Evolutionary conservation across 2,888 invertebrate species (phyloP), one percentile per base, ranked within the genome.

Genomic region (Eupeodes luniger): DNA sequence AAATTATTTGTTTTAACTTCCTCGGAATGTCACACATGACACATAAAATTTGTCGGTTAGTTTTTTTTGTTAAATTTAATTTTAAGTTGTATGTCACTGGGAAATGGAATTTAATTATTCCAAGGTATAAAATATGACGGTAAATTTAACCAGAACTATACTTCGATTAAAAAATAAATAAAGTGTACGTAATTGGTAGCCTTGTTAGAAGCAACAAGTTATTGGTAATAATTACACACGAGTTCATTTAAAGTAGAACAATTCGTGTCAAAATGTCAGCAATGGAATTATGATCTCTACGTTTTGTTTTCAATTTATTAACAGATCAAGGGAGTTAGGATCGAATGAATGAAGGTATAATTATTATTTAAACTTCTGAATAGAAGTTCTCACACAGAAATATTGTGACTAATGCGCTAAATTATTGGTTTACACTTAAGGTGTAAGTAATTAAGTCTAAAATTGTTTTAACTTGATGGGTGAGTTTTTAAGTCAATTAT

Each of bases 241-340:
- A 34, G 40, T 36, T 44, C 11, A 53, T 10, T 66, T n/a, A 51
- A 78, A 85, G 47, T 85, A 74, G 85, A 85, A 81, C 85, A 62
- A 61, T 44, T 49, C 49, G 57, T 61, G 40, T 27, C 64, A 72
- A 44, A 66, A 51, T 72, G 55, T 14, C 19, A 76, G 55, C 49
- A 77, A 51, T 70, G 55, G 27, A 57, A 66, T 49, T 47, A 69
- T 69, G 62, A 14, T 14, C 3, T 34, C 49, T n/a, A 75, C 67
- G 19, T 16, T 40, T 40, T 40, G 1, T 40, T 9, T 5, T 40
- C 5, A 40, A 5, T 40, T 40, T 44, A 66, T 53, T 74, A 34
- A 49, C 55, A 64, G 72, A 81, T 59, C 81, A 74, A 74, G 78
- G 74, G 61, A 59, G 74, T 27, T 27, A 27, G 1, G 27, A 27